Base-by-base conservation (phyloP, 2,888 invertebrate species). In the Eristalis pertinax region DNA sequence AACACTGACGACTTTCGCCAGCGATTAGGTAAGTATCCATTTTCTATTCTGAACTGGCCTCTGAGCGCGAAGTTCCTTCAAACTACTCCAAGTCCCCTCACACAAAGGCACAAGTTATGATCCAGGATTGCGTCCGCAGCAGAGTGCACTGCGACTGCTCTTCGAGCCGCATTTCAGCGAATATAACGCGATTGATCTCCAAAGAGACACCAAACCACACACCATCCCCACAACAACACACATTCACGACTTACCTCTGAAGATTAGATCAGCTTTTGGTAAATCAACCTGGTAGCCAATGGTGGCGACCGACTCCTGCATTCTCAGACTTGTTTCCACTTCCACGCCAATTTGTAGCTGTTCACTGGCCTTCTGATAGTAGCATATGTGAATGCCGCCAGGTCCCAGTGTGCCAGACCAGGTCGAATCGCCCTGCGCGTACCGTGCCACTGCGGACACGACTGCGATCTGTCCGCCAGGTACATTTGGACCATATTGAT, bases 271-370 rank as follows among this genome's bases (percentile, higher is more conserved):
- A 74, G 98, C 98, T 93, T 98, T 98, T 64, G 99, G 98, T 92
- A 99, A 95, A 93, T 98, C 98, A 89, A 97, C 96, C 94, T 99
- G 98, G 94, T 99, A 99, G 13, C 97, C 99, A 90, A 99, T 95
- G 4, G 98, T 97, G 77, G 98, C 98, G 5, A 97, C 96, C 1
- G 98, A 97, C 93, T 99, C 98, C 93, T 97, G 97, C 93, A 97
- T 96, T 90, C 98, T 95, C 91, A 97, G 95, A 92, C 97, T 98
- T 7, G 98, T 97, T 93, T 99, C 99, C 90, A 99, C 95, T 93
- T 99, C 99, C 0, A 98, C 98, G 72, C 99, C 99, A 89, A 99
- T 94, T 94, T 95, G 96, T 88, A 98, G 93, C 91, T 98, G 97
- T 92, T 98, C 97, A 93, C 97, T 98, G 90, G 98, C 97, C 93